Evolutionary conservation across 2,797 vertebrate species (phyloP).

Genomic region (Pipistrellus kuhlii): DNA sequence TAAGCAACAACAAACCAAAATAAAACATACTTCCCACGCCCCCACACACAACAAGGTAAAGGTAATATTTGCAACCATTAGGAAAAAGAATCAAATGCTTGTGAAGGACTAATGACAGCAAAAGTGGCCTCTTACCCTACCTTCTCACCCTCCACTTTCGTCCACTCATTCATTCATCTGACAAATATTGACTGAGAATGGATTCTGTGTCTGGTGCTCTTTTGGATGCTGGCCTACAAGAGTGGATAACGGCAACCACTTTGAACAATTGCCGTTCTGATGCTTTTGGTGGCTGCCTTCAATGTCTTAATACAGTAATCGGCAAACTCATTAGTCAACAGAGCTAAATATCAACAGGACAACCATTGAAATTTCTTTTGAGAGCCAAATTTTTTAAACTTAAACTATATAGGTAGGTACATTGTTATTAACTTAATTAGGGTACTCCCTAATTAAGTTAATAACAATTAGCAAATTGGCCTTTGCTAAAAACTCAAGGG

Average conservation of each 20-base stretch:
- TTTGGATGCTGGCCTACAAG: not conserved
- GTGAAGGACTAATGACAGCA: not conserved
- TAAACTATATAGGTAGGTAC: no score
- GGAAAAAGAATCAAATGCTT: not conserved
- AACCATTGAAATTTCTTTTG: no score
- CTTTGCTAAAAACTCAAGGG: no score
- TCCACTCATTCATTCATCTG: not conserved
- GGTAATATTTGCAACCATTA: not conserved
- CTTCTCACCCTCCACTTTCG: not conserved
- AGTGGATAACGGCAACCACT: not conserved
- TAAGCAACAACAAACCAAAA: not conserved
- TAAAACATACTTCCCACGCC: no score
- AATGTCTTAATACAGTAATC: not conserved
- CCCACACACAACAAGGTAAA: not conserved
- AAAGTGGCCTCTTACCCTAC: not conserved
- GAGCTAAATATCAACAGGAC: no score
- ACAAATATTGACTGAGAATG: accelerated
- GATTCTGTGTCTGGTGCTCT: not conserved
- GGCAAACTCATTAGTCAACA: no score
- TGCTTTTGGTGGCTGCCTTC: not conserved
- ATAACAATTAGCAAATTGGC: no score
- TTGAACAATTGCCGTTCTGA: not conserved
- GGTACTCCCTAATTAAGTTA: no score
- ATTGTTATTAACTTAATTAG: no score
- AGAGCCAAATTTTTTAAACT: no score